Base-by-base conservation (phyloP, 1,140 invertebrate genomes). In the Halesus radiatus region DNA sequence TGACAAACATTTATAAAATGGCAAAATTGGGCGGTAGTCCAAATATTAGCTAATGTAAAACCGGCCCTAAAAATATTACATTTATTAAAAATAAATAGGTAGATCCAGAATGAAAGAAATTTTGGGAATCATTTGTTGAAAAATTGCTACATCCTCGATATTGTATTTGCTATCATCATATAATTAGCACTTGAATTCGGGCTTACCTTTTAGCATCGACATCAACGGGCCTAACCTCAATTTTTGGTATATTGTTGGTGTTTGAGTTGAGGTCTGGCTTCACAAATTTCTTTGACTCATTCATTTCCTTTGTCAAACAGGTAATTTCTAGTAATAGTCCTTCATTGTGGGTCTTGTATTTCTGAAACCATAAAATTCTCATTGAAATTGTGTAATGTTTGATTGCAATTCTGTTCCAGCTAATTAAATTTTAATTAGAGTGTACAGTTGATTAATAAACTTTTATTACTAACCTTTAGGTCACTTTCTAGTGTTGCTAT, bases 401-500 rank as follows among this genome's bases (percentile, higher is more conserved):
- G 3, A 29, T 2, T 29, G 2, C 26, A 60, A 72, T n/a, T 56
- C 0, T 56, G 53, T 56, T 37, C 7, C 7, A 37, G 32, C 32
- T 37, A 37, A 4, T 8, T 37, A 37, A 4, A 37, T 37, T 37
- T 37, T 37, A 37, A 37, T 4, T 37, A 37, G 7, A 37, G 3
- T 45, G 37, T 7, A 32, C 32, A 45, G 10, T 45, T 45, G 37
- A 45, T 45, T 29, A 29, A 29, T 29, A 29, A 29, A 29, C 26
- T 37, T 45, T 45, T 45, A 2, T 13, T 45, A 80, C n/a, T 83
- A 86, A 89, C 88, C 85, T 88, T 89, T 13, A 89, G 80, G 77
- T 89, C 87, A 80, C 88, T 86, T 84, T 87, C 85, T 75, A 90
- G 84, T 80, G 85, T 87, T 10, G 73, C 64, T 64, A 89, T 85